phyloP scores from a whole-genome alignment of 2,113 vertebrate species.

The Mesocricetus auratus region DNA sequence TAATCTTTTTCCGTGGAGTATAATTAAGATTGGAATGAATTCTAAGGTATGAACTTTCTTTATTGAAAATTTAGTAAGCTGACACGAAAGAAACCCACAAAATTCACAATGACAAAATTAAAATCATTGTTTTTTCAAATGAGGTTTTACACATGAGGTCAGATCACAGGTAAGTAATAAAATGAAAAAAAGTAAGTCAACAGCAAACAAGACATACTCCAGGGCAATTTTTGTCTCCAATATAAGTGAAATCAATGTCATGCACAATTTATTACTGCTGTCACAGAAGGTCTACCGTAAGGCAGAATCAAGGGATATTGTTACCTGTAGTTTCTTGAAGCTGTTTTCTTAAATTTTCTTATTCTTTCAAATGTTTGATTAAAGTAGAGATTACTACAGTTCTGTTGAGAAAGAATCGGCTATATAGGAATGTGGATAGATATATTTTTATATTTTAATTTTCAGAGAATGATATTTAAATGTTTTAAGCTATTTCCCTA shows the following conservation, averaged over 20 bases:
- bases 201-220: constrained; percentile 48
- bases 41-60: background rate
- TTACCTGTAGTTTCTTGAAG: constrained; percentile 71
- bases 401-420: constrained; percentile 10
- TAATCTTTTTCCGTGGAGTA: constrained; percentile 46
- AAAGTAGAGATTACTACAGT: constrained; percentile 60
- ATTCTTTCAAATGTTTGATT: constrained; percentile 20
- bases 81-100: background rate
- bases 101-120: constrained; percentile 58
- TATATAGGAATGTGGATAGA: constrained; percentile 2
- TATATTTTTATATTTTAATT: background rate
- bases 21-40: constrained; percentile 52
- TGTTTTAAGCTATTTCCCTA: constrained; percentile 5
- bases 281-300: constrained; percentile 71
- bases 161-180: constrained; percentile 54
- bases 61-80: constrained; percentile 45
- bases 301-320: constrained; percentile 77
- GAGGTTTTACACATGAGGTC: constrained; percentile 42
- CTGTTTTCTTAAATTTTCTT: background rate
- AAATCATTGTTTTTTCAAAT: constrained; percentile 68
- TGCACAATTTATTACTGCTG: constrained; percentile 84
- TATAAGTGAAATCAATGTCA: constrained; percentile 85
- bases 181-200: constrained; percentile 74
- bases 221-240: constrained; percentile 80
- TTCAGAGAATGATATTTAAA: background rate